phyloP scores from a whole-genome alignment of 1,140 invertebrate genomes.

The Yoshiicerus persimilis region DNA sequence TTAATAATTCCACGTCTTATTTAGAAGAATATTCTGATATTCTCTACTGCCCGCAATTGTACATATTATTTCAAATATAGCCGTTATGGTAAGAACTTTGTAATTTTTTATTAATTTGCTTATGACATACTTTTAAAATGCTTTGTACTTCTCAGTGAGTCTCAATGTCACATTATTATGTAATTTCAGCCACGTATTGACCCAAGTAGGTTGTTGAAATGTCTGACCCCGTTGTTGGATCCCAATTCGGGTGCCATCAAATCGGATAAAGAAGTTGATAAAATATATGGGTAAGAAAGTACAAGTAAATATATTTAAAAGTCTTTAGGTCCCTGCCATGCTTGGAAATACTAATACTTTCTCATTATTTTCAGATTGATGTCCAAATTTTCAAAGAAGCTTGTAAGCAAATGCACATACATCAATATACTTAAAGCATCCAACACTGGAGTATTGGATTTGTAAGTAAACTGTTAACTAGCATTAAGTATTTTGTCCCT shows the following conservation, averaged over 20 bases:
- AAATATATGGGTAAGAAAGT: conserved; percentile 68
- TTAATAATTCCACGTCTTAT: too few relatives aligned
- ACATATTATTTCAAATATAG: too few relatives aligned
- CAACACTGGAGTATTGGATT: conserved; percentile 75
- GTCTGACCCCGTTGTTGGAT: conserved; percentile 78
- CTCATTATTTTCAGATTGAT: conserved; percentile 75
- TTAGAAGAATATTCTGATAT: too few relatives aligned
- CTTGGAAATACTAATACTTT: not conserved
- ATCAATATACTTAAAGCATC: conserved; percentile 89
- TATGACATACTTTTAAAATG: too few relatives aligned
- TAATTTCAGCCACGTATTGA: conserved; percentile 80
- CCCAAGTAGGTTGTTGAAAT: conserved; percentile 80
- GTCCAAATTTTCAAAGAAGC: conserved; percentile 92
- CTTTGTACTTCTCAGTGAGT: too few relatives aligned
- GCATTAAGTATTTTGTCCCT: not conserved
- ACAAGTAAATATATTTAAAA: not conserved
- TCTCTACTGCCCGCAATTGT: too few relatives aligned
- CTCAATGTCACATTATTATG: not conserved
- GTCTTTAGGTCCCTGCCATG: not conserved
- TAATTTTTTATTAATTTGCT: too few relatives aligned
- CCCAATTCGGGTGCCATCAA: conserved; percentile 77
- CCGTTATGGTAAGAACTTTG: too few relatives aligned
- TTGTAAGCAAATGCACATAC: conserved; percentile 94
- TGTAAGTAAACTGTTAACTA: conserved; percentile 59
- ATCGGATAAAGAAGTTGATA: conserved; percentile 78